Conservation (phyloP, 2,113 vertebrate genomes). For the Chloropsis cyanopogon region DNA sequence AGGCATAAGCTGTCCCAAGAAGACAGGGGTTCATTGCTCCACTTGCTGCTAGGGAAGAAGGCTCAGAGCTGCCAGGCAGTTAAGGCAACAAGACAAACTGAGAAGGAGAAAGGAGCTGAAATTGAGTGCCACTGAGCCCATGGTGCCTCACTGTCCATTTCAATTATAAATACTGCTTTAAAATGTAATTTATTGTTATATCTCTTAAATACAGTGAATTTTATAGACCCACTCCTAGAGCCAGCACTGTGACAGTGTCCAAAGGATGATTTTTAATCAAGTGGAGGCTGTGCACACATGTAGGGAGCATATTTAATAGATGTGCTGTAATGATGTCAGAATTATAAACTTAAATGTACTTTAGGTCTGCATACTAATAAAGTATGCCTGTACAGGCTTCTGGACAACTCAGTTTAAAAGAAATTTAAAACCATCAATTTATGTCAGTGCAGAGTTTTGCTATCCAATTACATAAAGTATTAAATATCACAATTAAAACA, state of each 20-base stretch:
- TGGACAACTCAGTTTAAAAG: not conserved
- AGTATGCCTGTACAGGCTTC: not conserved
- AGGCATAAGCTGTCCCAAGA: not conserved
- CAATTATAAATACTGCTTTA: not conserved
- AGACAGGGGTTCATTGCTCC: not conserved
- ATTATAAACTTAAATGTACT: not conserved
- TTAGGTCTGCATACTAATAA: not conserved
- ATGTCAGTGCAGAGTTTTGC: not conserved
- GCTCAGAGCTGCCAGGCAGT: not conserved
- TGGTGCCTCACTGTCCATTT: not conserved
- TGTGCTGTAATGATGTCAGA: not conserved
- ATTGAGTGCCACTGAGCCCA: not conserved
- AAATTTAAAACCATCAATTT: not conserved
- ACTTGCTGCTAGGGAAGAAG: not conserved
- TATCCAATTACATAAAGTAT: not conserved
- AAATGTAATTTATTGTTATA: not conserved
- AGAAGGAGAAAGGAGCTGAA: not conserved
- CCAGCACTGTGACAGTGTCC: not conserved
- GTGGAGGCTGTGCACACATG: not conserved
- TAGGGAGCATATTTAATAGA: not conserved
- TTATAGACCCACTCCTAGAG: not conserved
- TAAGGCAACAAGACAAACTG: not conserved
- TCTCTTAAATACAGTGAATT: not conserved
- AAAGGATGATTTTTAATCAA: not conserved
- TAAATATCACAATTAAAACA: not conserved